A percentile compares a stretch with the other conserved stretches of the same genome.
Evolutionary conservation across 2,797 vertebrate species (phyloP).

Genomic region (Cryptoblepharus egeriae): DNA sequence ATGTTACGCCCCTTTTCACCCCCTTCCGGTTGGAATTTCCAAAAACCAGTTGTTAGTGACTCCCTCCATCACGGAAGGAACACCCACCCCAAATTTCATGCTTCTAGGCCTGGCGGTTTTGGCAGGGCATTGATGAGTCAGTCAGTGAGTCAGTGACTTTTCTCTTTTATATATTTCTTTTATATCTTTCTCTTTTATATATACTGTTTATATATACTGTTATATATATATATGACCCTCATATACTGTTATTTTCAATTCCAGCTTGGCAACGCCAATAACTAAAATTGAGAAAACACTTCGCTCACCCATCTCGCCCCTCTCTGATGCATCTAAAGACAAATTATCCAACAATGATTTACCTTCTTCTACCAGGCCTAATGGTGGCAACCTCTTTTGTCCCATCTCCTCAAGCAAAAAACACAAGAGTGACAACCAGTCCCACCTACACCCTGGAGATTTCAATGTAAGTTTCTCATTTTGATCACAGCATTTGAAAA

Average conservation of each 20-base stretch:
- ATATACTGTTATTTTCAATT: conserved; percentile 76
- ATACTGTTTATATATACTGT: no score
- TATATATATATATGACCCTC: no score
- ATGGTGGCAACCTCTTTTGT: conserved; percentile 70
- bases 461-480: conserved; percentile 71
- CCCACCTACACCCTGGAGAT: conserved; percentile 73
- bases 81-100: no score
- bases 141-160: no score
- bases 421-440: conserved; percentile 79
- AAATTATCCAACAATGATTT: conserved; percentile 80
- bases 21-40: no score
- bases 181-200: no score
- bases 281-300: conserved; percentile 89
- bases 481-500: conserved; percentile 24
- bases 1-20: no score
- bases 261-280: conserved; percentile 82
- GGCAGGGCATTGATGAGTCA: no score
- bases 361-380: conserved; percentile 76
- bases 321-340: conserved; percentile 83
- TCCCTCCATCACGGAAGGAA: no score
- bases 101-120: no score
- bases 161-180: no score
- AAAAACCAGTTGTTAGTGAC: no score
- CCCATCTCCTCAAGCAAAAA: conserved; percentile 80
- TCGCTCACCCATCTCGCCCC: conserved; percentile 85